phyloP scores from a whole-genome alignment of 2,888 invertebrate species.

The Acrobeloides nanus region DNA sequence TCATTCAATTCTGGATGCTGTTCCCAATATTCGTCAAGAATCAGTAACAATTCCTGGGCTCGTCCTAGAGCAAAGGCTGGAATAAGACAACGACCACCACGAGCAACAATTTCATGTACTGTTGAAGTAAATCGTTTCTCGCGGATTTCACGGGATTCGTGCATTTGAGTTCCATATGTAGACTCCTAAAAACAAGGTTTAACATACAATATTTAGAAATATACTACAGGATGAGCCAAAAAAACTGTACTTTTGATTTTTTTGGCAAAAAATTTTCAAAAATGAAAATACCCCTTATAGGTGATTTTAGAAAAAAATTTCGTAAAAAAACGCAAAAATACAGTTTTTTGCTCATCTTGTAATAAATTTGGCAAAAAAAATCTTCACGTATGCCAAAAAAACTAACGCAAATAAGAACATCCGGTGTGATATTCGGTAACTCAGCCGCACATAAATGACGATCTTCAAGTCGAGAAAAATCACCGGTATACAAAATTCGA shows the following conservation, averaged over 20 bases:
- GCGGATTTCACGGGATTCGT: constrained; percentile 92
- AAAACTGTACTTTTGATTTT: too few relatives aligned
- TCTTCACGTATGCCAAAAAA: not conserved
- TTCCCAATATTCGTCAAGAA: constrained; percentile 87
- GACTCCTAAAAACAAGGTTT: constrained; percentile 67
- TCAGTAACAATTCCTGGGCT: constrained; percentile 63
- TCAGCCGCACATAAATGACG: constrained; percentile 98
- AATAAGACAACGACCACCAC: constrained; percentile 95
- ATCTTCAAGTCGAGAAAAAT: constrained; percentile 96
- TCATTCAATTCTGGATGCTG: constrained; percentile 93
- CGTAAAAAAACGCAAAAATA: too few relatives aligned
- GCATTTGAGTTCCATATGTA: constrained; percentile 97
- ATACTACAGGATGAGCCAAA: too few relatives aligned
- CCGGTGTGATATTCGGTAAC: constrained; percentile 88
- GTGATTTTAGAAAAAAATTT: too few relatives aligned
- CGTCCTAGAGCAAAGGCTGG: constrained; percentile 96
- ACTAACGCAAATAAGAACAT: constrained; percentile 82
- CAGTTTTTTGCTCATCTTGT: too few relatives aligned
- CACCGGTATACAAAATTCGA: constrained; percentile 73
- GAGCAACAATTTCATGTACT: constrained; percentile 86
- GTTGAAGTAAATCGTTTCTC: constrained; percentile 68
- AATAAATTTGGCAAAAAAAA: constrained; percentile 10
- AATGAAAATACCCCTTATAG: too few relatives aligned
- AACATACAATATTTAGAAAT: constrained; percentile 8
- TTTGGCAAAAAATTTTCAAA: too few relatives aligned